Evolutionary conservation across 2,797 vertebrate species (phyloP).

Genomic region (Cuniculus paca): DNA sequence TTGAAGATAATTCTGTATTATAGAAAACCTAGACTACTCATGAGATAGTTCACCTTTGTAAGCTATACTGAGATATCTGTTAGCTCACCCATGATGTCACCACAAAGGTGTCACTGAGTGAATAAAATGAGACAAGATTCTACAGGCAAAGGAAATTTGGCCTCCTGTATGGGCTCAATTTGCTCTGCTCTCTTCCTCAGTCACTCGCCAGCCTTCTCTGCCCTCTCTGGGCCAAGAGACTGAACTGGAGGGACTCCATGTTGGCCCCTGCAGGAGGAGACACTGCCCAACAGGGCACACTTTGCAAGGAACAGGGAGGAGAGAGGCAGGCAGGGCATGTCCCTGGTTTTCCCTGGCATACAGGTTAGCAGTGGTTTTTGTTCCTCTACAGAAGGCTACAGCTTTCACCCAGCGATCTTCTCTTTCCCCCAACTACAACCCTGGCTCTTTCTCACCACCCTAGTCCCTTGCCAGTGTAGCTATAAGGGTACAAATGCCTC

Average conservation of each 20-base stretch:
- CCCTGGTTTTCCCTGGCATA: background rate
- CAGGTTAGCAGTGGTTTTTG: rapidly evolving
- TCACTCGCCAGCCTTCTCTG: background rate
- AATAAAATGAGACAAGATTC: background rate
- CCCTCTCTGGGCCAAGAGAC: background rate
- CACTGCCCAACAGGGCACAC: background rate
- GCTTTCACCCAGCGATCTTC: background rate
- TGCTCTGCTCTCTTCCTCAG: background rate
- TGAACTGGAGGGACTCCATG: background rate
- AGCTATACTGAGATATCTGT: background rate
- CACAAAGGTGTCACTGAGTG: background rate
- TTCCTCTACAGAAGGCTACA: background rate
- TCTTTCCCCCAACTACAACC: background rate
- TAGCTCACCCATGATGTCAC: background rate
- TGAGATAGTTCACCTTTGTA: background rate
- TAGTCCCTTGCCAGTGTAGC: too few species aligned
- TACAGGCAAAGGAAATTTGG: background rate
- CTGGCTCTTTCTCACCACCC: background rate
- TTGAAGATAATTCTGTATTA: background rate
- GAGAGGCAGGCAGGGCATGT: rapidly evolving
- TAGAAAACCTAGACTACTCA: background rate
- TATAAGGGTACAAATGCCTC: background rate
- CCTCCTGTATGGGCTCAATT: rapidly evolving
- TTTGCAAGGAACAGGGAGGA: background rate
- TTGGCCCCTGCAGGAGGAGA: background rate